Base-by-base conservation (phyloP, 2,113 vertebrate species). In the Sialia sialis region DNA sequence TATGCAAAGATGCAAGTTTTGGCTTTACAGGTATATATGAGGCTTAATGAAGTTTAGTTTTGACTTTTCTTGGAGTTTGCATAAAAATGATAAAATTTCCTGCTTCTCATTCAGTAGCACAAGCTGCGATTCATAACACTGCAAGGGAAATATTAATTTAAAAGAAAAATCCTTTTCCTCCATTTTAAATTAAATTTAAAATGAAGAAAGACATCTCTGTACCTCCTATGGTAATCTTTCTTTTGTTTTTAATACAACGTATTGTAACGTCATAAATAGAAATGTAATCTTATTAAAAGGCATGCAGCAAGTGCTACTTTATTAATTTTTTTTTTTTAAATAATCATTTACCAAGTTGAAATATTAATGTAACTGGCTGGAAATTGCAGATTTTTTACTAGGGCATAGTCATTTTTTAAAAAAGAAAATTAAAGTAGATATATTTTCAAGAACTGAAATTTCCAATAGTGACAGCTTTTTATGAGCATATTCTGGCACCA, bases 211-310 rank as follows among this genome's bases (percentile, higher is more conserved):
- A 82, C 74, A 54, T 79, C 49, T 89, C 91, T 81, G 3, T 73
- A 95, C 41, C 29, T 94, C 67, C 74, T 32, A 6, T 46, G 27
- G 32, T 95, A 94, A 87, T 89, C 32, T 91, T 93, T 76, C 94
- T 91, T 96, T 94, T 97, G 89, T 96, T 97, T 97, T 97, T 95
- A 94, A 87, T 96, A 87, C 78, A 76, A 80, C 14, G 19, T 93
- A 76, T 93, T 93, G 87, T 79, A 93, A 93, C 23, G 43, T 94
- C 81, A 95, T 95, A 95, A 91, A 95, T 91, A 96, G 87, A 89
- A 94, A 87, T 77, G 75, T 95, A 94, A 94, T 95, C 93, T 94
- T 94, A 89, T 76, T 95, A 96, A 91, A 90, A 94, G 84, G 60
- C 30, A 9, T 46, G 70, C 22, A 75, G 92, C 90, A 84, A 91